These are phyloP conservation scores for Holocentrus rufus DNA, from an alignment of 2,797 vertebrate species.

Conservation along the genomic window DNA sequence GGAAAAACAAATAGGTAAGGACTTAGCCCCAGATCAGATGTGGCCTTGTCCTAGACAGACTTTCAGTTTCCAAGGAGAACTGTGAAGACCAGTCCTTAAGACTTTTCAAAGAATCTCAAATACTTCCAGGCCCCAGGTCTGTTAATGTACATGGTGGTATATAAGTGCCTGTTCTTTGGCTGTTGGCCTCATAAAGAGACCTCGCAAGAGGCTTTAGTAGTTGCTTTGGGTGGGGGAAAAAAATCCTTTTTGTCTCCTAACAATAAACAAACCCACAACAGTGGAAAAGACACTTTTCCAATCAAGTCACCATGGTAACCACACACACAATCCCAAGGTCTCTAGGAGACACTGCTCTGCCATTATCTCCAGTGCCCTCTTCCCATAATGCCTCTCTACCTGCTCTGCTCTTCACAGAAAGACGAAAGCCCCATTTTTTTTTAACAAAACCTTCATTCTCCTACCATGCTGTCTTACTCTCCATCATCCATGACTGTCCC, in stretches of 20 bases:
- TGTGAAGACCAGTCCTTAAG: slow-evolving; percentile 25
- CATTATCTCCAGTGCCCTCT: slow-evolving; percentile 29
- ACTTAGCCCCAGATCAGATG: slow-evolving; percentile 28
- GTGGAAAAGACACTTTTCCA: slow-evolving; percentile 60
- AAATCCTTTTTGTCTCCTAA: slow-evolving; percentile 24
- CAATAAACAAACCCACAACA: slow-evolving; percentile 59
- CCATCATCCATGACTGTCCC: neutral
- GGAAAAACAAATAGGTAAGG: slow-evolving; percentile 53
- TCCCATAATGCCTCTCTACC: slow-evolving; percentile 18
- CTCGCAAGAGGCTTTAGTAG: slow-evolving; percentile 39
- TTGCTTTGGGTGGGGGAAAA: slow-evolving; percentile 36
- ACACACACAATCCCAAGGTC: slow-evolving; percentile 45
- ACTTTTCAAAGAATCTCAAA: slow-evolving; percentile 36
- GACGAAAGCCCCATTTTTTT: slow-evolving; percentile 17
- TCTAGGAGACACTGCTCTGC: slow-evolving; percentile 48
- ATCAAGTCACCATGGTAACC: slow-evolving; percentile 66
- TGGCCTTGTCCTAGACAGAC: neutral
- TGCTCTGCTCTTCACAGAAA: slow-evolving; percentile 22
- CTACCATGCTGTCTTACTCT: slow-evolving; percentile 8
- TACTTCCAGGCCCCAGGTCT: slow-evolving; percentile 19
- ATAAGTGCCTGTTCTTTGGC: slow-evolving; percentile 65
- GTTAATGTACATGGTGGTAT: slow-evolving; percentile 17
- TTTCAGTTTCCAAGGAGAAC: slow-evolving; percentile 11
- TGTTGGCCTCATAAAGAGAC: slow-evolving; percentile 44
- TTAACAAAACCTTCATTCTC: slow-evolving; percentile 22